Evolutionary conservation across 2,888 invertebrate genomes (phyloP), one percentile per base, ranked within the genome.

Genomic region (Entomobrya proxima): DNA sequence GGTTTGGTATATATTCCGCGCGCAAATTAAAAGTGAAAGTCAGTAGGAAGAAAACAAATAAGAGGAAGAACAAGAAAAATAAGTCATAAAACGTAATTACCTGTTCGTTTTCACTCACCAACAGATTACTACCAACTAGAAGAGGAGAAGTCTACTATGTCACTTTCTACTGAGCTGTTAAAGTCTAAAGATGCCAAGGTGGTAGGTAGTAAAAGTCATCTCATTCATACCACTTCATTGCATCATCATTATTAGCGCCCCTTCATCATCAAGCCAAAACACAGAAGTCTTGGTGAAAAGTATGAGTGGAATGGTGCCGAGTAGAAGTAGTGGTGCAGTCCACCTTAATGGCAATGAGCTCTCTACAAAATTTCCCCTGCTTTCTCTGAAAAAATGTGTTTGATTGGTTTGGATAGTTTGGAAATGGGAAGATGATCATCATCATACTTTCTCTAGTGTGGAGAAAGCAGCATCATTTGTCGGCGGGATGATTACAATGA

Each of bases 71-170:
- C n/a, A n/a, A n/a, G n/a, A n/a, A n/a, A n/a, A n/a, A n/a, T n/a
- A 24, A 69, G 69, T 69, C 44, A 30, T 69, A 44, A 40, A 69
- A 27, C 24, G 44, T 69, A 69, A 69, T 69, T 69, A 69, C 69
- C 44, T 69, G 69, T 44, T 69, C 69, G 69, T 69, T 69, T 69
- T 69, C 69, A 27, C 69, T 44, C 69, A 69, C 69, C 18, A 35
- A 21, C 11, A 30, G n/a, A 67, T 15, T 35, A 18, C 32, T 67
- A 37, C 4, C 4, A 67, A 9, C 15, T n/a, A 24, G 24, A 30
- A 7, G 58, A 30, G 30, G 27, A n/a, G n/a, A n/a, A n/a, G n/a
- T n/a, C n/a, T n/a, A n/a, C n/a, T n/a, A n/a, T n/a, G n/a, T n/a
- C n/a, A n/a, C n/a, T n/a, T n/a, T n/a, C n/a, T n/a, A n/a, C n/a